Evolutionary conservation across 2,888 invertebrate species (phyloP).

Genomic region (Phlogophora meticulosa): DNA sequence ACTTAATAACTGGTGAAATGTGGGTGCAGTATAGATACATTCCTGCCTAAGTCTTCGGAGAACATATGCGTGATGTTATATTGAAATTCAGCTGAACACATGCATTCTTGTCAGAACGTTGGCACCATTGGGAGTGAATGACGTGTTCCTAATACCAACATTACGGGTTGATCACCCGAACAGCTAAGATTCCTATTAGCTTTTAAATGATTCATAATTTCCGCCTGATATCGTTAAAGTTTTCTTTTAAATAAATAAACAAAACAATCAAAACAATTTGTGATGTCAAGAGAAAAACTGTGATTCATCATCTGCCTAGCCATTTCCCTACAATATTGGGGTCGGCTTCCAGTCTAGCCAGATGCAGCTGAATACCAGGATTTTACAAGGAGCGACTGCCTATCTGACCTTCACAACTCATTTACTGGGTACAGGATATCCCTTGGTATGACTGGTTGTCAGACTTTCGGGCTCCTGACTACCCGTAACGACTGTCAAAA

Average conservation of each 20-base stretch:
- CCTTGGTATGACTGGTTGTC: too few species aligned
- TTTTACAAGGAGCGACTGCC: too few species aligned
- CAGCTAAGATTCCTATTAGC: background rate
- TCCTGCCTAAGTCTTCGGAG: background rate
- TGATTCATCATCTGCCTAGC: too few species aligned
- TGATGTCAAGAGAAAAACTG: background rate
- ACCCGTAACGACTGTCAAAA: too few species aligned
- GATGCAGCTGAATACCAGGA: too few species aligned
- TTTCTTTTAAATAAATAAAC: background rate
- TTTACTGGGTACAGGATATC: too few species aligned
- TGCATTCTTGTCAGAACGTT: constrained; percentile 9
- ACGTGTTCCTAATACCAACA: constrained; percentile 16
- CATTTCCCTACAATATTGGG: too few species aligned
- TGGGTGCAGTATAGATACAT: too few species aligned
- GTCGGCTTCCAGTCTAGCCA: too few species aligned
- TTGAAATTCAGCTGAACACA: background rate
- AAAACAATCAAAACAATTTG: background rate
- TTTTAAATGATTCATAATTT: constrained; percentile 30
- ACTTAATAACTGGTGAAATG: too few species aligned
- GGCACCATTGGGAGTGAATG: constrained; percentile 13
- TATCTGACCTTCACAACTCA: too few species aligned
- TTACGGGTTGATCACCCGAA: constrained; percentile 14
- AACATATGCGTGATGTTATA: background rate
- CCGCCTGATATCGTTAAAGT: background rate
- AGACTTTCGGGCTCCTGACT: too few species aligned